Percentiles rank a stretch among this genome's conserved stretches.
Evolutionary conservation across 2,888 invertebrate genomes (phyloP).

Genomic region (Panzeria rudis): DNA sequence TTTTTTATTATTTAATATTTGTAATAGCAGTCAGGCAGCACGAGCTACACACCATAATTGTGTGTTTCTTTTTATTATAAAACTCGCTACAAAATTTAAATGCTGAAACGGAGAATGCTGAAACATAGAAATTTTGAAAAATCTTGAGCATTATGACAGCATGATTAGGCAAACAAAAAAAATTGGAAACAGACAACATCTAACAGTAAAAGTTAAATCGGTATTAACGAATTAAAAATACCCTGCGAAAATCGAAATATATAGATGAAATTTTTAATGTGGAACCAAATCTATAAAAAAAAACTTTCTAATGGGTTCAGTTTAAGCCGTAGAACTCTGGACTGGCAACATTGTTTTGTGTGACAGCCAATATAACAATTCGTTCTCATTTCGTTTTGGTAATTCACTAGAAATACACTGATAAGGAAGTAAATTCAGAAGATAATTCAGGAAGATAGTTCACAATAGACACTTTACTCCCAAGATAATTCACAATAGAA

Average conservation of each 20-base stretch:
- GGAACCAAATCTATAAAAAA: no score
- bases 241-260: constrained; percentile 49
- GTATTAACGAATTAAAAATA: constrained; percentile 18
- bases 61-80: constrained; percentile 15
- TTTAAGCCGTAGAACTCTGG: no score
- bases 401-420: no score
- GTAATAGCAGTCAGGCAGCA: constrained; percentile 77
- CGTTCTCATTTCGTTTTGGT: no score
- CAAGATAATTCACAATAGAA: no score
- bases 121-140: constrained; percentile 29
- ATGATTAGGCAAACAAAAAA: constrained; percentile 81
- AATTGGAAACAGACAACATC: not conserved
- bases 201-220: not conserved
- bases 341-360: no score
- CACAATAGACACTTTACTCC: no score
- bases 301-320: no score
- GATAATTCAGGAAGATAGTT: no score
- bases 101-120: constrained; percentile 30
- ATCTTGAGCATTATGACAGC: constrained; percentile 81
- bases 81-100: constrained; percentile 39
- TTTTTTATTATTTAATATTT: constrained; percentile 7
- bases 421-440: no score
- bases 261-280: no score
- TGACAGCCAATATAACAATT: no score
- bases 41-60: constrained; percentile 77